Evolutionary conservation across 1,140 invertebrate species (phyloP).

Genomic region (Ericerus pela): DNA sequence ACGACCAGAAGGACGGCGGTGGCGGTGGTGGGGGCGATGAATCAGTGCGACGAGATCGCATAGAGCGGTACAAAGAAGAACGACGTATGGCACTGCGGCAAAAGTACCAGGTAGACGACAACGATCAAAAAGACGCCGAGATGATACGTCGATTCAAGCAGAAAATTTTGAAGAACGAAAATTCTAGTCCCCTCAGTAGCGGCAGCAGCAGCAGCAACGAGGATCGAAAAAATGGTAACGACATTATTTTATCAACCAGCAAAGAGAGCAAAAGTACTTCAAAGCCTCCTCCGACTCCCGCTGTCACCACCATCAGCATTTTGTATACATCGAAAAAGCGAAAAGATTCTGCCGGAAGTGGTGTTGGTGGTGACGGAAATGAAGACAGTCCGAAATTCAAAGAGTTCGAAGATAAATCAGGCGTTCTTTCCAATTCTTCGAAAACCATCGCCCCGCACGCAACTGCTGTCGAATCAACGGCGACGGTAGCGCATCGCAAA

Average conservation of each 20-base stretch:
- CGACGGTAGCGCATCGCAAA: background rate
- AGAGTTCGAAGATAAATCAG: background rate
- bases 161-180: conserved; percentile 27
- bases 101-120: conserved; percentile 62
- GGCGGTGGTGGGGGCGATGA: no score
- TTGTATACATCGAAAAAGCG: conserved; percentile 21
- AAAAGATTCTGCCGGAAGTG: conserved; percentile 4
- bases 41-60: conserved; percentile 22
- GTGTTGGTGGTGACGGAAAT: background rate
- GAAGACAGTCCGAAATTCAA: background rate
- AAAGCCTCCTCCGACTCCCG: conserved; percentile 13
- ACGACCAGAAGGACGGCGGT: background rate
- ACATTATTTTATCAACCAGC: background rate
- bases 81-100: conserved; percentile 68
- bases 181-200: background rate
- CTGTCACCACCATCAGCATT: conserved; percentile 24
- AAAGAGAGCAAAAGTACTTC: background rate
- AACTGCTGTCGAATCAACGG: no score
- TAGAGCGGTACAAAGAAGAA: conserved; percentile 67
- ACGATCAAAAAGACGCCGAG: conserved; percentile 35
- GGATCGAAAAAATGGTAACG: conserved; percentile 12
- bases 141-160: conserved; percentile 19
- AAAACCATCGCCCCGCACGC: no score
- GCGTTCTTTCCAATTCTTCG: background rate
- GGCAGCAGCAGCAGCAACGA: conserved; percentile 22